Percentiles rank a stretch among this genome's conserved stretches.
phyloP scores from a whole-genome alignment of 2,113 vertebrate genomes.

The Melanerpes formicivorus region DNA sequence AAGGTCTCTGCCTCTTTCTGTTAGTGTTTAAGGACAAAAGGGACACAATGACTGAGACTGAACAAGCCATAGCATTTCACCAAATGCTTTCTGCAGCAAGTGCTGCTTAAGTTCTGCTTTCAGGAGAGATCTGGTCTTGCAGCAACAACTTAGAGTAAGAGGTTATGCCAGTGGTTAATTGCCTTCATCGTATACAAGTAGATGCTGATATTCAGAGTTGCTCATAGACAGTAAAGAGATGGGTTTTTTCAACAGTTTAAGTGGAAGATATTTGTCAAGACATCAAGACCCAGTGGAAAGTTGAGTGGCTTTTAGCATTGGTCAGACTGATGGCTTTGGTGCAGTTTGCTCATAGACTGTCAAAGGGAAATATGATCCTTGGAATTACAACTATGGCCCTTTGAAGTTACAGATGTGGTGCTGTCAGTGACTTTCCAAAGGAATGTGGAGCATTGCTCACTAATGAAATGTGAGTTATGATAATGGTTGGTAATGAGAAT shows the following conservation, averaged over 20 bases:
- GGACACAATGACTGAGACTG: background rate
- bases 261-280: constrained; percentile 23
- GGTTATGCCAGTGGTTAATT: background rate
- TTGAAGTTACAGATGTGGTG: background rate
- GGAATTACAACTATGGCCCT: background rate
- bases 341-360: background rate
- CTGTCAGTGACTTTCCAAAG: background rate
- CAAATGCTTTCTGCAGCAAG: background rate
- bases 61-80: background rate
- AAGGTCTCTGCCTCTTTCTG: background rate
- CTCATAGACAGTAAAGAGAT: background rate
- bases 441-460: background rate
- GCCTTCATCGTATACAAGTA: background rate
- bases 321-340: background rate
- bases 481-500: background rate
- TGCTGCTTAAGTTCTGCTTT: background rate
- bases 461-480: background rate
- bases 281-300: background rate
- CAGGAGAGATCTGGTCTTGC: background rate
- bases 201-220: background rate
- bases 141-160: background rate
- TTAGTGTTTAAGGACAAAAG: background rate
- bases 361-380: background rate
- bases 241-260: background rate
- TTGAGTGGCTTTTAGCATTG: background rate